Percentiles rank a stretch among this genome's conserved stretches.
Conservation (phyloP, 2,888 invertebrate genomes). For the Apodemia zela region DNA sequence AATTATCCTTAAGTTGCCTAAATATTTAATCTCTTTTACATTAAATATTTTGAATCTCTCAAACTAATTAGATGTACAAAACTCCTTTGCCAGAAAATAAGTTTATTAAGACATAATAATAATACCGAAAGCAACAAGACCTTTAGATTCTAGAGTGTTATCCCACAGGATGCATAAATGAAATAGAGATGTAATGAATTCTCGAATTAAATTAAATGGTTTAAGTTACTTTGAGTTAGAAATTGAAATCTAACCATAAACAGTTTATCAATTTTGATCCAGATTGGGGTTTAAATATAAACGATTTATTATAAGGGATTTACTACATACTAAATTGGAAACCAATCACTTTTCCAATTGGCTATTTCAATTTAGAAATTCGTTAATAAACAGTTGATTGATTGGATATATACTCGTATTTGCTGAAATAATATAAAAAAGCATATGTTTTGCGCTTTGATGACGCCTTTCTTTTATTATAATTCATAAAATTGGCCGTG, state of each 20-base stretch:
- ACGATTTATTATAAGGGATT: slow-evolving; percentile 3
- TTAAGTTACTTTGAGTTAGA: neutral
- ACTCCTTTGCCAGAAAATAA: too few relatives aligned
- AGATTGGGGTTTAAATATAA: neutral
- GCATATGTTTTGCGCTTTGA: too few relatives aligned
- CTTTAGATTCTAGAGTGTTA: neutral
- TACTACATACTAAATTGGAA: neutral
- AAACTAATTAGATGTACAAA: too few relatives aligned
- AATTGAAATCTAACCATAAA: neutral
- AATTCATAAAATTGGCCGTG: too few relatives aligned
- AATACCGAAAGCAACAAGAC: neutral
- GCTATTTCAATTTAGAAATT: neutral
- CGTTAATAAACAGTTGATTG: too few relatives aligned
- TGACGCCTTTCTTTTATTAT: too few relatives aligned
- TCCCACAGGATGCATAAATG: neutral
- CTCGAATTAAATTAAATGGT: neutral
- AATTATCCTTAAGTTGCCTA: too few relatives aligned
- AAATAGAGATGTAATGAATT: neutral
- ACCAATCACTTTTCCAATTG: neutral
- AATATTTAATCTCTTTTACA: too few relatives aligned
- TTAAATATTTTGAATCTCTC: too few relatives aligned
- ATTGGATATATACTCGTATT: too few relatives aligned
- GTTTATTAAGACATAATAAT: too few relatives aligned
- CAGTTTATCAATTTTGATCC: neutral
- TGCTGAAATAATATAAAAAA: too few relatives aligned